Conservation (phyloP, 2,113 vertebrate species). For the Phoxinus phoxinus region DNA sequence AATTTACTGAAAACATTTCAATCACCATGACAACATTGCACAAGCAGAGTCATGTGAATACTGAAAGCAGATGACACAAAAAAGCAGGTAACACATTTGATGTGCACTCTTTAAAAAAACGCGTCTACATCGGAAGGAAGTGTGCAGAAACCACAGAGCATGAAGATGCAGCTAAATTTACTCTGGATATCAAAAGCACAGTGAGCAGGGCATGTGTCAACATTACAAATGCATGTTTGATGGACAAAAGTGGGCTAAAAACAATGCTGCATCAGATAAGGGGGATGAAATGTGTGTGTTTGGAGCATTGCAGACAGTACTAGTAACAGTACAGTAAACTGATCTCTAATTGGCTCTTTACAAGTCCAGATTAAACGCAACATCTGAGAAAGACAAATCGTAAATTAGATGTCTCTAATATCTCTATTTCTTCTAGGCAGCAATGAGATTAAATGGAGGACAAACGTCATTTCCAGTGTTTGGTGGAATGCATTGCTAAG, state of each 20-base stretch:
- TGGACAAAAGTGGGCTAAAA: not conserved
- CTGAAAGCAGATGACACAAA: constrained; percentile 18
- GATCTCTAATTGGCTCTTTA: not conserved
- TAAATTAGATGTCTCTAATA: not conserved
- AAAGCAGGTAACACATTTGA: constrained; percentile 35
- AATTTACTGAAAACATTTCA: not conserved
- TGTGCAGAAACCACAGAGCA: constrained; percentile 76
- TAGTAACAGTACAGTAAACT: not conserved
- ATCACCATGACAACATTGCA: not conserved
- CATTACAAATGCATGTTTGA: not conserved
- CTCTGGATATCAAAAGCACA: constrained; percentile 32
- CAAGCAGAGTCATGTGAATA: constrained; percentile 1
- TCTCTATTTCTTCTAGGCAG: not conserved
- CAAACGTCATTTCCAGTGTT: not conserved
- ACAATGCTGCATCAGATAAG: not conserved
- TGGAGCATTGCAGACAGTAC: not conserved
- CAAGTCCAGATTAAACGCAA: not conserved
- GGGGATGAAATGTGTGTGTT: not conserved
- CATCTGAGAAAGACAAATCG: not conserved
- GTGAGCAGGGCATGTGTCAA: constrained; percentile 20
- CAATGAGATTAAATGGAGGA: not conserved
- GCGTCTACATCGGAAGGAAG: constrained; percentile 68
- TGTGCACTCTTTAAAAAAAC: constrained; percentile 49
- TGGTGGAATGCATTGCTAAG: no score
- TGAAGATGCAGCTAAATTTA: constrained; percentile 66